phyloP scores from a whole-genome alignment of 1,140 invertebrate genomes.

The Drosophila azteca region DNA sequence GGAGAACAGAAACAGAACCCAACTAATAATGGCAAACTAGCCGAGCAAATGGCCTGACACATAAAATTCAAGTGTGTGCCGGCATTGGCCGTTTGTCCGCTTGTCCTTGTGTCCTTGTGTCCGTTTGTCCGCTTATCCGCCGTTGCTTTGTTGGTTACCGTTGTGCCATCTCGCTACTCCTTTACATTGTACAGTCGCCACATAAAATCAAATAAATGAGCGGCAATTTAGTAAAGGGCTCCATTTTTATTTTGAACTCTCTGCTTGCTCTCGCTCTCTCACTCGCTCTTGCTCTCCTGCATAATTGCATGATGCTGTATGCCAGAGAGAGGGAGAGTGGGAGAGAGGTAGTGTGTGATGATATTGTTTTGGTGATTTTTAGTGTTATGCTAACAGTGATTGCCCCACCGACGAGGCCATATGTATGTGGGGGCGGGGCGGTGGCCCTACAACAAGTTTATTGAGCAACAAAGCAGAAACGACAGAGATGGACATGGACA shows the following conservation, averaged over 20 bases:
- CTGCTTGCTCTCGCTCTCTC: neutral
- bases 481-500: slow-evolving; percentile 14
- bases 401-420: slow-evolving; percentile 26
- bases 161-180: slow-evolving; percentile 23
- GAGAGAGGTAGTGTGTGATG: slow-evolving; percentile 3
- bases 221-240: slow-evolving; percentile 41
- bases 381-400: slow-evolving; percentile 68
- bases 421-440: slow-evolving; percentile 38
- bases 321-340: no score
- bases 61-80: slow-evolving; percentile 46
- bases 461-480: slow-evolving; percentile 55
- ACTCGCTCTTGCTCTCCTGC: slow-evolving; percentile 15
- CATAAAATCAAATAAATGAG: slow-evolving; percentile 71
- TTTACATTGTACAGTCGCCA: slow-evolving; percentile 29
- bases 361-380: slow-evolving; percentile 40
- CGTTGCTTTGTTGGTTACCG: slow-evolving; percentile 14
- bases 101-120: slow-evolving; percentile 33
- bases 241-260: slow-evolving; percentile 63
- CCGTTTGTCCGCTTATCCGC: slow-evolving; percentile 11
- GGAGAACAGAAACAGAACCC: slow-evolving; percentile 15
- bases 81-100: slow-evolving; percentile 22
- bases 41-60: slow-evolving; percentile 33
- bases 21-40: slow-evolving; percentile 41
- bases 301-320: slow-evolving; percentile 52
- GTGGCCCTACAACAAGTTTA: slow-evolving; percentile 56